Base-by-base conservation (phyloP, 2,797 vertebrate genomes). In the Dermochelys coriacea region DNA sequence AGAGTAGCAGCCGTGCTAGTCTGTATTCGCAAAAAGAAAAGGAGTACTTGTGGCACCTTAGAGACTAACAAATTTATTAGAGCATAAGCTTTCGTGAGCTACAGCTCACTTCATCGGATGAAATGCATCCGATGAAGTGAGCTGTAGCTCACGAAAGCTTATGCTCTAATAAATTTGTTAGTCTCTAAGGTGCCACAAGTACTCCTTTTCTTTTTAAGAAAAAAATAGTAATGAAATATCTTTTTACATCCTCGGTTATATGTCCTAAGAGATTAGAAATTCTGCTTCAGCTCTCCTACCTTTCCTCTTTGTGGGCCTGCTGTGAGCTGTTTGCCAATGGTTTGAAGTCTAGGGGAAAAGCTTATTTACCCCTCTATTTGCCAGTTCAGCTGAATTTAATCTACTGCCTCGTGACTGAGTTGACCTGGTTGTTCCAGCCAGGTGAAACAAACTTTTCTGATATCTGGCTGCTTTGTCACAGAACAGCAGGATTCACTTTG, bases 191-290 rank as follows among this genome's bases (percentile, higher is more conserved):
- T n/a, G n/a, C n/a, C n/a, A n/a, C n/a, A n/a, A n/a, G n/a, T n/a
- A n/a, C n/a, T n/a, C n/a, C n/a, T n/a, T n/a, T n/a, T n/a, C n/a
- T n/a, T n/a, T n/a, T n/a, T n/a, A n/a, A n/a, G n/a, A 93, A 93
- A 96, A 91, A 91, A 96, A 95, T 94, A 95, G 94, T 97, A 41
- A 41, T 41, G 41, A 41, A 96, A 97, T 97, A 96, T 97, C 92
- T 97, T 95, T 96, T 93, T 96, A 84, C 92, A 93, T 96, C 97
- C 90, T 96, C 82, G 90, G 95, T 89, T 94, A 98, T 68, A n/a
- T 93, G 88, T 83, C 83, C 80, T 95, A 95, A 88, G 89, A 96
- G 92, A 90, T 96, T 47, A 94, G 64, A 93, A 96, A 96, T 93
- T 95, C 34, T 95, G 89, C 47, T 80, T 91, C 89, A 88, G 89